These are phyloP conservation scores for Pantherophis guttatus DNA, from an alignment of 2,113 vertebrate genomes.

Conservation along the genomic window DNA sequence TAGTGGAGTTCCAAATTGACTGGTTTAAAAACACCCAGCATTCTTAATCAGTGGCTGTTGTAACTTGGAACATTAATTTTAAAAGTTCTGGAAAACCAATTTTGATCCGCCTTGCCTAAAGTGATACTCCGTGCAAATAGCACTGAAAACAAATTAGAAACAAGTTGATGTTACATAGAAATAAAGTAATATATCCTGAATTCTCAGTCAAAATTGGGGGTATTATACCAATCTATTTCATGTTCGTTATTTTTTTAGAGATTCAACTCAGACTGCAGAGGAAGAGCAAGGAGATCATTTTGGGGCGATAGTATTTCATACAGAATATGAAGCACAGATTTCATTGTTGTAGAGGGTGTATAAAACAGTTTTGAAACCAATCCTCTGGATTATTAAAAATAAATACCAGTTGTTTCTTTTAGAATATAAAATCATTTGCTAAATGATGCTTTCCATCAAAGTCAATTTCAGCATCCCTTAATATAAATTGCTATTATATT, in stretches of 20 bases:
- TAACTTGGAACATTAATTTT: neutral
- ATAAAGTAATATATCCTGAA: conserved; percentile 16
- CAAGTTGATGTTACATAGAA: conserved; percentile 44
- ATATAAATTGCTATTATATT: conserved; percentile 51
- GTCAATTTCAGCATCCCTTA: conserved; percentile 58
- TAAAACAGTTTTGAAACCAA: conserved; percentile 48
- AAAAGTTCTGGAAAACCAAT: neutral
- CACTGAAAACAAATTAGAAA: conserved; percentile 14
- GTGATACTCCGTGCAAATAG: conserved; percentile 27
- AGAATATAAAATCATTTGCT: conserved; percentile 25
- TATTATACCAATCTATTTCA: conserved; percentile 32
- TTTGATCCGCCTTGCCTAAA: neutral
- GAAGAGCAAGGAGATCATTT: conserved; percentile 28
- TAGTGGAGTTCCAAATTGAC: neutral
- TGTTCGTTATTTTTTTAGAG: conserved; percentile 44
- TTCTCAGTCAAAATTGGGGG: conserved; percentile 20
- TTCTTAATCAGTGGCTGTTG: neutral
- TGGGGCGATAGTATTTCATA: conserved; percentile 48
- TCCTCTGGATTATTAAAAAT: conserved; percentile 40
- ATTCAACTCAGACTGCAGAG: conserved; percentile 50
- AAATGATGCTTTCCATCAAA: conserved; percentile 59
- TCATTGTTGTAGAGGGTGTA: conserved; percentile 47
- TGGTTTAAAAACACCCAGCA: neutral
- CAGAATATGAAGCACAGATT: conserved; percentile 61
- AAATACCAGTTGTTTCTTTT: conserved; percentile 57